Evolutionary conservation across 53 echinoderm and acorn worm genomes (phyloP).

Genomic region (Astropecten irregularis): DNA sequence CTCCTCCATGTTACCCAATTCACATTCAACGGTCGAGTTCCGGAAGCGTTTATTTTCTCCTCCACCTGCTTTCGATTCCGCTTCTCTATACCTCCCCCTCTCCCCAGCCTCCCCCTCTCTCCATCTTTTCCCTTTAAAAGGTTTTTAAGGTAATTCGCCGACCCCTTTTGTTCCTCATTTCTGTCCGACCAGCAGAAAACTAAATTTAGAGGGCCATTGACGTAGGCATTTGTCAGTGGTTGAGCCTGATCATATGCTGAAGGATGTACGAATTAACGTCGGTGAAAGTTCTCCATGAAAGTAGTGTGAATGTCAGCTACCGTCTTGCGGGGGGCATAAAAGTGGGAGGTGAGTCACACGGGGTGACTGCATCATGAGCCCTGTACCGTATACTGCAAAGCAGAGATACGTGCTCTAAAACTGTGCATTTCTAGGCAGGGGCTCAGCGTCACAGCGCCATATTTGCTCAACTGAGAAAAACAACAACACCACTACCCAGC

Average conservation of each 20-base stretch:
- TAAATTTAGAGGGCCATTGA: slow-evolving; percentile 34
- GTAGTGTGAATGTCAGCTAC: neutral
- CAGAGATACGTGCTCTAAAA: no score
- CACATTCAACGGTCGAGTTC: neutral
- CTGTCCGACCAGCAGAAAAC: no score
- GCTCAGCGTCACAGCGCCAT: no score
- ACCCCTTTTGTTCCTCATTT: no score
- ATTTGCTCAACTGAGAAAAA: no score
- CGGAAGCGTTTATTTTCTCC: neutral
- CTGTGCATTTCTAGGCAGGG: no score
- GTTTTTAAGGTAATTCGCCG: no score
- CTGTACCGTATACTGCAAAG: no score
- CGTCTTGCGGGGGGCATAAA: neutral
- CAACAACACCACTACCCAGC: no score
- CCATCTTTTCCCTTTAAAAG: no score
- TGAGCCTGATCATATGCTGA: slow-evolving; percentile 1
- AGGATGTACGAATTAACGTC: slow-evolving; percentile 48
- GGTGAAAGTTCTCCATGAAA: neutral
- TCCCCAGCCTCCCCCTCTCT: neutral
- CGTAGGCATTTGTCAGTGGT: slow-evolving; percentile 26
- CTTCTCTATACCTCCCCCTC: neutral
- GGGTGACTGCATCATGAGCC: no score
- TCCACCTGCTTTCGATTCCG: slow-evolving; percentile 16
- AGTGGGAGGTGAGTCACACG: neutral
- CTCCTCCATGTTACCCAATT: slow-evolving; percentile 4